A percentile compares a stretch with the other conserved stretches of the same genome.
phyloP scores from a whole-genome alignment of 2,797 vertebrate genomes.

The Antennarius maculatus region DNA sequence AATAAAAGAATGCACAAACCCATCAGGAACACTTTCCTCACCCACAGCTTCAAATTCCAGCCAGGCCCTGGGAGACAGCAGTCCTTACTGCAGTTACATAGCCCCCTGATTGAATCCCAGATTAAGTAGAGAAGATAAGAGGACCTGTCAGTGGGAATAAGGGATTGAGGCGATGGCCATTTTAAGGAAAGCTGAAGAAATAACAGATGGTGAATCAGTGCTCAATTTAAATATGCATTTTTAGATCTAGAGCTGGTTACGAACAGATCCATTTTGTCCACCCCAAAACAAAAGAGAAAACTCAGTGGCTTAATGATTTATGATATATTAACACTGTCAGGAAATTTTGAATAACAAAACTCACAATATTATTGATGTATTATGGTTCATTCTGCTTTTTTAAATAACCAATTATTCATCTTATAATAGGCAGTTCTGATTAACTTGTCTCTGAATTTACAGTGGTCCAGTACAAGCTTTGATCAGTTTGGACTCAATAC shows the following conservation, averaged over 20 bases:
- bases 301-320: constrained; percentile 19
- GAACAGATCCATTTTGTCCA: constrained; percentile 23
- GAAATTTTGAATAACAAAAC: constrained; percentile 9
- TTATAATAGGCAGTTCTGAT: constrained; percentile 24
- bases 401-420: constrained; percentile 7
- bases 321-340: constrained; percentile 21
- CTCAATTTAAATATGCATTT: constrained; percentile 51
- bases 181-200: constrained; percentile 64
- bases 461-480: constrained; percentile 34
- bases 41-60: constrained; percentile 83
- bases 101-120: constrained; percentile 79
- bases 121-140: constrained; percentile 82
- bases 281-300: constrained; percentile 36
- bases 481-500: constrained; percentile 41
- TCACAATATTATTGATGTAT: constrained; percentile 6
- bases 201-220: constrained; percentile 48
- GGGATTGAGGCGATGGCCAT: constrained; percentile 63
- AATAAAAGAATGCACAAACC: constrained; percentile 79
- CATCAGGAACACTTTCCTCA: constrained; percentile 84
- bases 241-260: constrained; percentile 34
- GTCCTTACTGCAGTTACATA: constrained; percentile 71
- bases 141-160: constrained; percentile 70
- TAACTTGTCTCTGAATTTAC: constrained; percentile 24
- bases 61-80: constrained; percentile 77
- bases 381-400: constrained; percentile 19